Base-by-base conservation (phyloP, 1,140 invertebrate genomes). In the Ephestia elutella region DNA sequence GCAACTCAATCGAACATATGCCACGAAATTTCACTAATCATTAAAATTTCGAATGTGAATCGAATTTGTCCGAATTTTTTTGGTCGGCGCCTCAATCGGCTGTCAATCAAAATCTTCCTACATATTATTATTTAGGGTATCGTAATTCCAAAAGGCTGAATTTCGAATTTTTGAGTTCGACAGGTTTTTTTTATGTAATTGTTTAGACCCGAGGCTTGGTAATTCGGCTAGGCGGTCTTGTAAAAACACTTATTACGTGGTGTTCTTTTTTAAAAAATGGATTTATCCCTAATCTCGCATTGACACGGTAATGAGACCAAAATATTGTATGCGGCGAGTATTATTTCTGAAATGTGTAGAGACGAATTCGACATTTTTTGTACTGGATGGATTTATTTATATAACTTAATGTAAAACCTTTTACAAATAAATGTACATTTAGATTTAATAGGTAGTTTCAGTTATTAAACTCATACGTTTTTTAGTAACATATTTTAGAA, bases 251-350 rank as follows among this genome's bases (percentile, higher is more conserved):
- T 73, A 73, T 70, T 65, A 63, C 62, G 60, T 71, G 64, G 64
- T 66, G 50, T 69, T 72, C 68, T 71, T 81, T 78, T 77, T 73
- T 73, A 73, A 63, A 78, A 79, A 78, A 78, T 80, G 68, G 79
- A 74, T 71, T 85, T 86, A 84, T 82, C 81, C 82, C 82, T 85
- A 87, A 87, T 87, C 82, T 87, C 76, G 71, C 79, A 87, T 87
- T 87, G 84, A 87, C 84, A 87, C 71, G 62, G 84, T 87, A 87
- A 87, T 87, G 78, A 87, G 81, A 68, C 72, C 72, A 59, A 85
- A 85, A 87, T 87, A 84, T 87, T 82, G 80, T 85, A 84, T 71
- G 59, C 64, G 69, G 70, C 63, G 38, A 44, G 10, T 2, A 15
- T 44, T 73, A 60, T 63, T 71, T 44, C 4, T 57, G 38, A 58